Conservation (phyloP, 1,140 invertebrate species). For the Plutomurus gul region DNA sequence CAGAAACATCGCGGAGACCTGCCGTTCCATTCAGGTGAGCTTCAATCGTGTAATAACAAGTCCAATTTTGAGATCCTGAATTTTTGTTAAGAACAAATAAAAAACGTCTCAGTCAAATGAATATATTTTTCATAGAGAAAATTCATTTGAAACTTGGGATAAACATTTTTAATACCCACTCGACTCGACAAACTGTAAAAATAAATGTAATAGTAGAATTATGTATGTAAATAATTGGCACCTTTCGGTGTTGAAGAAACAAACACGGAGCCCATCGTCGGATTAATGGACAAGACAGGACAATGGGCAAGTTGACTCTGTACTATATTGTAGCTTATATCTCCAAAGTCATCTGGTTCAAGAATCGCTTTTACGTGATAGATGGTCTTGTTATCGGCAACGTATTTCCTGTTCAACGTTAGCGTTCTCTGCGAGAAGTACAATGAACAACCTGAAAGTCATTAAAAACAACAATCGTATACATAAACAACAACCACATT, state of each 20-base stretch:
- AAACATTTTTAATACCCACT: no score
- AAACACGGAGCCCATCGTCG: background rate
- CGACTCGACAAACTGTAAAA: background rate
- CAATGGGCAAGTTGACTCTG: background rate
- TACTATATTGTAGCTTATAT: conserved; percentile 34
- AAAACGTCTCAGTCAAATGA: background rate
- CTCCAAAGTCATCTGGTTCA: conserved; percentile 28
- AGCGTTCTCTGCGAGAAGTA: conserved; percentile 33
- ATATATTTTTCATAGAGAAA: no score
- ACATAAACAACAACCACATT: background rate
- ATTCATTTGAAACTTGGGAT: no score
- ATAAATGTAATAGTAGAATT: background rate
- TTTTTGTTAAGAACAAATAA: background rate
- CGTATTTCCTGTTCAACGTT: background rate
- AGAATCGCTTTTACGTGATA: background rate
- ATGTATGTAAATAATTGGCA: background rate
- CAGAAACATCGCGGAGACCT: background rate
- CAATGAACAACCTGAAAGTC: conserved; percentile 32
- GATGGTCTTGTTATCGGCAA: background rate
- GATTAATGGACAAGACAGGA: background rate
- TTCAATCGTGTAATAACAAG: background rate
- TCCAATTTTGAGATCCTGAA: background rate
- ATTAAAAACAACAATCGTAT: background rate
- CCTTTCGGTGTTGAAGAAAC: background rate
- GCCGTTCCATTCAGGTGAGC: background rate